Base-by-base conservation (phyloP, 2,113 vertebrate genomes). In the Myrmophylax atrothorax region DNA sequence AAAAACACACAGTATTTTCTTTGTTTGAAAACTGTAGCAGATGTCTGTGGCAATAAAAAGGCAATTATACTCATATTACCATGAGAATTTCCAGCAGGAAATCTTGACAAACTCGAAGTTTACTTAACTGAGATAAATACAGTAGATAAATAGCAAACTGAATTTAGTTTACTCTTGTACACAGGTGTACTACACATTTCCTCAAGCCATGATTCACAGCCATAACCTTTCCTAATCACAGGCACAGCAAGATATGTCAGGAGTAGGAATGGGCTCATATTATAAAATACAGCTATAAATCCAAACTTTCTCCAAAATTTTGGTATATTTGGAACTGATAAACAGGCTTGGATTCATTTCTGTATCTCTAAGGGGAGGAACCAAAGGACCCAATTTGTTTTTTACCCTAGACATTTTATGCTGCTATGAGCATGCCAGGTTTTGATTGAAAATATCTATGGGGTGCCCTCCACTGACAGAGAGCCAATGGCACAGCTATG, bases 1-100 rank as follows among this genome's bases (percentile, higher is more conserved):
- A 74, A 50, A 26, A 83, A 16, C 1, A 6, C 46, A 19, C 49
- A 84, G 68, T 58, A 93, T 93, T 94, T 95, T 96, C 90, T 97
- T 96, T 96, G 91, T 96, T 96, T 93, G 88, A 94, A 97, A 97
- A 96, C 93, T 92, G 96, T 97, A 96, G 95, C 97, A 97, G 97
- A 97, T 97, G 97, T 97, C 97, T 97, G 86, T 93, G 87, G 96
- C 96, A 97, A 97, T 97, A 97, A 97, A 97, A 96, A 97, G 95
- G 96, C 96, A 97, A 97, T 97, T 97, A 97, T 96, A 97, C 81
- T 97, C 7, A 44, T 95, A 97, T 96, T 96, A 96, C 90, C 93
- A 91, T 95, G 96, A 97, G 97, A 94, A 86, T 96, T 97, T 97
- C 96, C 95, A 96, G 96, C 96, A 95, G 94, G 97, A 97, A 96